These are phyloP conservation scores for Panthera uncia DNA, from an alignment of 2,113 vertebrate species.

Conservation along the genomic window DNA sequence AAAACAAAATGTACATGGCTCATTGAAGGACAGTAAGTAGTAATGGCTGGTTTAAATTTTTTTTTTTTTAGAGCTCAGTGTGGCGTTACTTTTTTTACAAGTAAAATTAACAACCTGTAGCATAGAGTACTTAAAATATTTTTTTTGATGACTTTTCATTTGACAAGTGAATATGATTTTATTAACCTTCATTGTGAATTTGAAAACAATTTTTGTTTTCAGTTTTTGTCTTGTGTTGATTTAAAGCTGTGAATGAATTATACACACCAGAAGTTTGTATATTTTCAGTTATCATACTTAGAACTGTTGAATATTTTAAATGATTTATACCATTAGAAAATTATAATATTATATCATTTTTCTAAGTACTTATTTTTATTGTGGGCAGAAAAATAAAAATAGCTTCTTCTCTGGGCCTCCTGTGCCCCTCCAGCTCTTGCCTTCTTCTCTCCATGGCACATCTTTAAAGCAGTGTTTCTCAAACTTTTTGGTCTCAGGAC, in stretches of 20 bases:
- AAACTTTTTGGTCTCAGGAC: not conserved
- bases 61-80: conserved; percentile 9
- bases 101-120: not conserved
- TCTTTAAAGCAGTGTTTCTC: not conserved
- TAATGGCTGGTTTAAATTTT: conserved; percentile 6
- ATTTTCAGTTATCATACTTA: conserved; percentile 24
- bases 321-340: conserved; percentile 23
- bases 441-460: not conserved
- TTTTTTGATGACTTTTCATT: conserved; percentile 52
- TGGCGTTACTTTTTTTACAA: not conserved
- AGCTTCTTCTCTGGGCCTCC: not conserved
- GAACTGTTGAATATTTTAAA: conserved; percentile 33
- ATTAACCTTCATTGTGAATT: conserved; percentile 7
- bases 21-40: conserved; percentile 95
- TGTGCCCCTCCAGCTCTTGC: not conserved
- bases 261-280: not conserved
- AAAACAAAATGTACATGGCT: conserved; percentile 99
- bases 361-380: conserved; percentile 36
- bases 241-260: conserved; percentile 38
- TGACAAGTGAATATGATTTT: conserved; percentile 37
- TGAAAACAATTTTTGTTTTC: not conserved
- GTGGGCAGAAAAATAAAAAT: not conserved
- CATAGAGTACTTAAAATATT: conserved; percentile 23
- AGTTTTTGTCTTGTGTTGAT: not conserved
- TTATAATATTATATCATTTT: not conserved